Conservation (phyloP, 2,888 invertebrate species). For the Saturnia pavonia region DNA sequence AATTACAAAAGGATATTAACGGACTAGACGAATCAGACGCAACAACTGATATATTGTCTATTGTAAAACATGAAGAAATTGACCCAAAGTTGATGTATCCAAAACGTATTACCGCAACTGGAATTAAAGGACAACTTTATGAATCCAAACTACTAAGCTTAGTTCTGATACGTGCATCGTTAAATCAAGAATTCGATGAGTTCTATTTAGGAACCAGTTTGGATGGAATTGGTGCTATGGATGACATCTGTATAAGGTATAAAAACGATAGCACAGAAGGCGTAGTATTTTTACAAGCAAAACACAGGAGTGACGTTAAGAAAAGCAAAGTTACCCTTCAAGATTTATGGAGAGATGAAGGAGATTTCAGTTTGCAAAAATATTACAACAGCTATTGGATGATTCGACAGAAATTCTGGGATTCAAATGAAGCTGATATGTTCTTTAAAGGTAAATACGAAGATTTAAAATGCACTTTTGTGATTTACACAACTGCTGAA, state of each 20-base stretch:
- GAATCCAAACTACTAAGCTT: constrained; percentile 11
- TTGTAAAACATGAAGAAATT: neutral
- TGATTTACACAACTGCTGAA: constrained; percentile 32
- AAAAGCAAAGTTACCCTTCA: constrained; percentile 28
- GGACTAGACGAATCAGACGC: neutral
- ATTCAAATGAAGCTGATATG: neutral
- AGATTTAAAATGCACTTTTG: constrained; percentile 27
- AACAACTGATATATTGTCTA: neutral
- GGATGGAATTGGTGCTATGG: constrained; percentile 6
- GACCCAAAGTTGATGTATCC: neutral
- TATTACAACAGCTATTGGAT: constrained; percentile 31
- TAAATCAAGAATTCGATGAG: constrained; percentile 3
- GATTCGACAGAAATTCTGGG: neutral
- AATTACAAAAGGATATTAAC: neutral
- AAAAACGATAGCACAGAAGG: neutral
- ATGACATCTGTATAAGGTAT: constrained; percentile 7
- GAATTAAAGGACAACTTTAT: constrained; percentile 11
- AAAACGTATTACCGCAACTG: neutral
- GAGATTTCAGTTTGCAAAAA: constrained; percentile 30
- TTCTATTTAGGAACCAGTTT: constrained; percentile 12
- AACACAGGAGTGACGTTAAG: constrained; percentile 29
- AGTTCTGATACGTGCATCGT: neutral
- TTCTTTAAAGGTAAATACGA: constrained; percentile 25
- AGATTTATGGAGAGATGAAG: constrained; percentile 26
- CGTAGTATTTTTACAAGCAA: constrained; percentile 8